Evolutionary conservation across 2,113 vertebrate genomes (phyloP), one percentile per base, ranked within the genome.

Genomic region (Prolemur simus): DNA sequence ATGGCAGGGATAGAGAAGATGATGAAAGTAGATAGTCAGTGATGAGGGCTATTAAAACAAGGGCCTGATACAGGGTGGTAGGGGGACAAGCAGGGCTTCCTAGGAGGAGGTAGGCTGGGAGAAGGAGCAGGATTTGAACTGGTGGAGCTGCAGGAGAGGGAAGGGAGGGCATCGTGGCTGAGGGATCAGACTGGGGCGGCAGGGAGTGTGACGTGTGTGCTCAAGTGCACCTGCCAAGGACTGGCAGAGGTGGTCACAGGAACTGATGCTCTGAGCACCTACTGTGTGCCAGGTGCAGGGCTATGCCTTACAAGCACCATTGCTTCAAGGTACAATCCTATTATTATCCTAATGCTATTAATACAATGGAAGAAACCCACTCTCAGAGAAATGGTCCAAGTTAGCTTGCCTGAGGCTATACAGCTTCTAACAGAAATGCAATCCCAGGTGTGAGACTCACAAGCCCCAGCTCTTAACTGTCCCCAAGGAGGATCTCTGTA

Each of bases 81-180:
- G 54, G 49, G 2, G 6, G 49, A 10, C 76, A 25, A 49, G 74
- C 77, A 93, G 63, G n/a, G 64, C 66, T 94, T 90, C 52, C 81
- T 52, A 15, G 54, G 27, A 96, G 87, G 74, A 93, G 82, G 73
- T 11, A 18, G 23, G 60, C 77, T 47, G 47, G 54, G 68, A 15
- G 54, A 86, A 87, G 56, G 88, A 14, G 54, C 17, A 78, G 54
- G 32, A 77, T 85, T 66, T 77, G 85, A 73, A 78, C 52, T 34
- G 34, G 39, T 32, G 37, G 90, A 32, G 56, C 64, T 6, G 13
- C 8, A 60, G 23, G 10, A 42, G 66, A 91, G 52, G 66, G 23
- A 32, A n/a, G 80, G 77, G 60, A 29, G 17, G 37, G 29, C 29
- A 78, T 54, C 52, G 49, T 3, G 6, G 29, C 10, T 7, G 64